Evolutionary conservation across 1,140 invertebrate species (phyloP).

Genomic region (Ips nitidus): DNA sequence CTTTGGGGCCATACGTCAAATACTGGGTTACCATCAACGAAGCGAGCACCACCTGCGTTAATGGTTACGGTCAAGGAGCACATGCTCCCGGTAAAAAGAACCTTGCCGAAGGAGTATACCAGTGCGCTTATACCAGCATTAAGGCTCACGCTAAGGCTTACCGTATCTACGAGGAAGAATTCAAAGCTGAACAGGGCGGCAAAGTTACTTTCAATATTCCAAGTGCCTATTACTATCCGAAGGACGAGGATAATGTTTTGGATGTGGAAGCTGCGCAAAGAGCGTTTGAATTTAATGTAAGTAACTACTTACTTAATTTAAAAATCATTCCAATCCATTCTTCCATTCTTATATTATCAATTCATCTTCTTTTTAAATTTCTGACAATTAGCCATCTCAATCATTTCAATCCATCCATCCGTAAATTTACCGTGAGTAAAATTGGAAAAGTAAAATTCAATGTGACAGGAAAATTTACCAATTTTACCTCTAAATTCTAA

Average conservation of each 20-base stretch:
- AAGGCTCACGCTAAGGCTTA: constrained; percentile 52
- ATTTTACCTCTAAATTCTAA: too few relatives aligned
- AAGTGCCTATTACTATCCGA: constrained; percentile 27
- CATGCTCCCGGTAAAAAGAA: constrained; percentile 9
- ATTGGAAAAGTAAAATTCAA: too few relatives aligned
- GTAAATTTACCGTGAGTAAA: too few relatives aligned
- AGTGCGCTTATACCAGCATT: constrained; percentile 27
- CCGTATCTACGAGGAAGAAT: constrained; percentile 57
- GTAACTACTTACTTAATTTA: constrained; percentile 3
- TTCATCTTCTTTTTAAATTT: too few relatives aligned
- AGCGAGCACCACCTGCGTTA: constrained; percentile 48
- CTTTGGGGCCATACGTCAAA: constrained; percentile 49
- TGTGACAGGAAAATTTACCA: too few relatives aligned
- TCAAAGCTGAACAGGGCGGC: constrained; percentile 51
- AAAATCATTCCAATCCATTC: constrained; percentile 30
- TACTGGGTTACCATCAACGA: constrained; percentile 59
- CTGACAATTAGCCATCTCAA: too few relatives aligned
- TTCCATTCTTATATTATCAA: too few relatives aligned
- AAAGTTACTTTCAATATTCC: constrained; percentile 29
- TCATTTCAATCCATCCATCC: too few relatives aligned
- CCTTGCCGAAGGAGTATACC: constrained; percentile 17
- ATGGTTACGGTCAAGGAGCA: constrained; percentile 32
- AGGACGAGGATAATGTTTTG: constrained; percentile 2
- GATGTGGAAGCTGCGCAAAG: constrained; percentile 36
- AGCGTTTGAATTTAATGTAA: constrained; percentile 32